Conservation (phyloP, 2,113 vertebrate genomes). For the Cryptotis parvus region DNA sequence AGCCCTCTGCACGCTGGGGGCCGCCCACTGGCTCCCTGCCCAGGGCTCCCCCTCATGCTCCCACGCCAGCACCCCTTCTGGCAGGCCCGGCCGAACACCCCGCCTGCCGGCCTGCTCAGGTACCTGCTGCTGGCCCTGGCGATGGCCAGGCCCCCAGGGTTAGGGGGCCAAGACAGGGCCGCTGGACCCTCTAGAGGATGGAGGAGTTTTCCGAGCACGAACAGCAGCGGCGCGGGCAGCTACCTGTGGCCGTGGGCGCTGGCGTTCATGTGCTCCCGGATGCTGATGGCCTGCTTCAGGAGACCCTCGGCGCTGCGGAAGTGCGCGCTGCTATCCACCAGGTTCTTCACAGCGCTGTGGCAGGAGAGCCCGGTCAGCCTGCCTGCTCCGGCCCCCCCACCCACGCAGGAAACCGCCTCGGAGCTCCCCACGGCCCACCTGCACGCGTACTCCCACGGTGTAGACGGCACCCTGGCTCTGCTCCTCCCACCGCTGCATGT, state of each 20-base stretch:
- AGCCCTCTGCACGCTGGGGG: too few relatives aligned
- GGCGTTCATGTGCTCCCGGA: constrained; percentile 92
- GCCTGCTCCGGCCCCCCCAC: too few relatives aligned
- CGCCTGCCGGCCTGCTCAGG: not conserved
- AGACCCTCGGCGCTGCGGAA: constrained; percentile 96
- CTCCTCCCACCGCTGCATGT: constrained; percentile 99
- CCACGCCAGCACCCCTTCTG: too few relatives aligned
- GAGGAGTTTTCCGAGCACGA: too few relatives aligned
- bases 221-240: not conserved
- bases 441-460: constrained; percentile 97
- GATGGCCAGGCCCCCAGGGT: too few relatives aligned
- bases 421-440: constrained; percentile 86
- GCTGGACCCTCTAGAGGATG: too few relatives aligned
- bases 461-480: constrained; percentile 99
- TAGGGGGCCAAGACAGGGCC: too few relatives aligned
- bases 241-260: constrained; percentile 93
- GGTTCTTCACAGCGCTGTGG: constrained; percentile 95
- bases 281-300: constrained; percentile 91
- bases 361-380: not conserved
- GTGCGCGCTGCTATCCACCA: constrained; percentile 94
- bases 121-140: not conserved
- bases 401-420: too few relatives aligned
- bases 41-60: too few relatives aligned
- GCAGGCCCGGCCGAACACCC: too few relatives aligned
- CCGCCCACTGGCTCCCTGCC: too few relatives aligned